These are phyloP conservation scores for Oasisia sp. DNA, from an alignment of 2,888 invertebrate genomes.

Conservation along the genomic window DNA sequence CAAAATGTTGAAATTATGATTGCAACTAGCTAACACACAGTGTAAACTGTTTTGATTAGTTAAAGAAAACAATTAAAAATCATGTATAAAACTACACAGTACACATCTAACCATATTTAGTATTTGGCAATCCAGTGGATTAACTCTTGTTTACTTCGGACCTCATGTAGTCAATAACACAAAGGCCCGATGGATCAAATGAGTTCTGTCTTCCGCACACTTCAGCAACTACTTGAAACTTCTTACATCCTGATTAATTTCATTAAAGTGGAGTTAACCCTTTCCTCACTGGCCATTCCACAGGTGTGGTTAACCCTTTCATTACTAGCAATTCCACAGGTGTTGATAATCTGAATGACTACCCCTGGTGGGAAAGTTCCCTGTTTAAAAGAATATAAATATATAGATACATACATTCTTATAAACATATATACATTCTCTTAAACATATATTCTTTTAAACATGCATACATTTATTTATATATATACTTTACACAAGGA, in stretches of 20 bases:
- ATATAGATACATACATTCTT: not conserved
- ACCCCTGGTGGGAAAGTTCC: not conserved
- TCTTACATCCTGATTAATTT: not conserved
- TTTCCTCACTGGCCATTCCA: not conserved
- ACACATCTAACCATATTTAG: not conserved
- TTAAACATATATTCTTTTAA: too few species aligned
- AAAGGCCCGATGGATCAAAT: not conserved
- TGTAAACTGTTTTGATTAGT: not conserved
- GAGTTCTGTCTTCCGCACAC: not conserved
- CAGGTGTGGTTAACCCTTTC: not conserved
- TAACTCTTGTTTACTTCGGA: not conserved
- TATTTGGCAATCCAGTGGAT: not conserved
- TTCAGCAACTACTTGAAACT: not conserved
- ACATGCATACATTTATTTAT: not conserved
- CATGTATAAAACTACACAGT: not conserved
- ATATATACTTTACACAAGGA: not conserved
- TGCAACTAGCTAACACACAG: not conserved
- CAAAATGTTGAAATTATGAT: not conserved
- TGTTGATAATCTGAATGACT: not conserved
- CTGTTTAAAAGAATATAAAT: not conserved
- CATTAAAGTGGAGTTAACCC: not conserved
- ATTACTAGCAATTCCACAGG: not conserved
- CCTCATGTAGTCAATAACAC: not conserved
- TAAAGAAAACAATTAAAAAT: not conserved
- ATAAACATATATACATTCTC: too few species aligned